These are phyloP conservation scores for Elaphurus davidianus DNA, from an alignment of 2,113 vertebrate genomes.

Conservation along the genomic window DNA sequence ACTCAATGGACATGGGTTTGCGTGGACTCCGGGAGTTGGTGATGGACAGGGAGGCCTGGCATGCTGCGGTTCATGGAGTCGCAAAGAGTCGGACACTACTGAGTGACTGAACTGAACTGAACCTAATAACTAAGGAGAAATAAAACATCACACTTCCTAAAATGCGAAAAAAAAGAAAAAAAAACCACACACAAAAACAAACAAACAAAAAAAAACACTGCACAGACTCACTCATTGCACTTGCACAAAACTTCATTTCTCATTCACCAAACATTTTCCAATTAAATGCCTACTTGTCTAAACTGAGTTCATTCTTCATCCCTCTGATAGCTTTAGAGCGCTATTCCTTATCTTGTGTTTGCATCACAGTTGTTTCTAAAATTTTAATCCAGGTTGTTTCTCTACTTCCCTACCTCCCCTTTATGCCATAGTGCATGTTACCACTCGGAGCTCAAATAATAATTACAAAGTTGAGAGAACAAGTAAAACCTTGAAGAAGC, in stretches of 20 bases:
- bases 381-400: neutral
- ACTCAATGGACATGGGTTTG: neutral
- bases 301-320: neutral
- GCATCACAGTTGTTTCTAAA: neutral
- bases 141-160: no score
- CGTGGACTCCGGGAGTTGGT: accelerated
- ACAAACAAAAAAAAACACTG: neutral
- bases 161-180: neutral
- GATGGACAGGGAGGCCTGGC: neutral
- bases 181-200: no score
- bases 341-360: neutral
- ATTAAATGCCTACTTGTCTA: neutral
- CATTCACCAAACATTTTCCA: neutral
- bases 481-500: neutral
- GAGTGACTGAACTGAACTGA: neutral
- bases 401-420: neutral
- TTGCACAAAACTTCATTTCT: neutral
- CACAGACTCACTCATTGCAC: neutral
- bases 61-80: accelerated
- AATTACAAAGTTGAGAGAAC: neutral
- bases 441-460: neutral
- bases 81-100: neutral
- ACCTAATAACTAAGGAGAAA: no score
- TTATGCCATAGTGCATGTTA: neutral
- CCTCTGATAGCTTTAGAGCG: neutral